A percentile compares a stretch with the other conserved stretches of the same genome.
These are phyloP conservation scores for Pocillopora grandis DNA, from an alignment of 92 coral and sea anemone genomes.

Conservation along the genomic window DNA sequence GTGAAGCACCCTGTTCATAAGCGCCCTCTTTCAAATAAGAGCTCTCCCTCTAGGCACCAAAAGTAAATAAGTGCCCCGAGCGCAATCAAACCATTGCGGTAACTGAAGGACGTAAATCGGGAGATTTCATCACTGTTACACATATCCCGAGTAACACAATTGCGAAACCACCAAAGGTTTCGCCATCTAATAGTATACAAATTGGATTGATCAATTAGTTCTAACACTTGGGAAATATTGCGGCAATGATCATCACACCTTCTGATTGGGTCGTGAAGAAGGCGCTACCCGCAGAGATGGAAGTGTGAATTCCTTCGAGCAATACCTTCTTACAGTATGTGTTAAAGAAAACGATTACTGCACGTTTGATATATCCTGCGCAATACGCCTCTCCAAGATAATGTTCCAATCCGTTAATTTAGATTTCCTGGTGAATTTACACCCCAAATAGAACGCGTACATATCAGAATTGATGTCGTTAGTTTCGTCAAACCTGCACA, in stretches of 20 bases:
- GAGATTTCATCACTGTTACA: no score
- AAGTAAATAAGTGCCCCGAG: no score
- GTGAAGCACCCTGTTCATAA: no score
- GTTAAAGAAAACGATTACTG: not conserved
- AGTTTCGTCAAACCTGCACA: not conserved
- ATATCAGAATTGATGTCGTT: not conserved
- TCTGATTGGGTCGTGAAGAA: constrained; percentile 24
- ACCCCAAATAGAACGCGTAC: not conserved
- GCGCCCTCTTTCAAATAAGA: no score
- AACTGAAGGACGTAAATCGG: no score
- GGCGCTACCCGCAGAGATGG: not conserved
- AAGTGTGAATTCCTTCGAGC: not conserved
- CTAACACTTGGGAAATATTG: not conserved
- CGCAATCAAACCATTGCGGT: no score
- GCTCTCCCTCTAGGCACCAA: no score
- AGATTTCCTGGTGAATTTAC: not conserved
- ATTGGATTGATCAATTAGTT: not conserved
- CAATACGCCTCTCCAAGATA: not conserved
- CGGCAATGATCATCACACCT: constrained; percentile 1
- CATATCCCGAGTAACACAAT: no score
- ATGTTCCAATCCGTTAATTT: not conserved
- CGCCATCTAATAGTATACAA: not conserved
- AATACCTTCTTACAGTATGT: not conserved
- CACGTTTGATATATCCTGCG: not conserved
- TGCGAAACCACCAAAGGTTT: no score